A percentile compares a stretch with the other conserved stretches of the same genome.
These are phyloP conservation scores for Zeugodacus cucurbitae DNA, from an alignment of 1,140 invertebrate species.

Conservation along the genomic window DNA sequence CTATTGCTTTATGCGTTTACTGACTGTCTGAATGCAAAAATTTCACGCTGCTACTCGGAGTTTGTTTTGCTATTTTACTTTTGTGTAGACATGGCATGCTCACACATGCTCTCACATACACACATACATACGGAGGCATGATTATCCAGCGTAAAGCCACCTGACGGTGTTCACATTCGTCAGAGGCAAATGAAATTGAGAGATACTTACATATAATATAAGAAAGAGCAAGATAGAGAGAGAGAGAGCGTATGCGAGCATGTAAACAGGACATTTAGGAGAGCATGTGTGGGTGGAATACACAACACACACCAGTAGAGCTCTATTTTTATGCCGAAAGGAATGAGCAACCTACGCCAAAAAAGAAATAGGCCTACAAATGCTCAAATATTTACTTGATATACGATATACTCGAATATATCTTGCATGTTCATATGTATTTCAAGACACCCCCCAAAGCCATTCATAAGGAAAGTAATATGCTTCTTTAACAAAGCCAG, in stretches of 20 bases:
- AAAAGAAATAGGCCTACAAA: too few relatives aligned
- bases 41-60: conserved; percentile 6
- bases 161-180: neutral
- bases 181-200: neutral
- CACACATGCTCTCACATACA: neutral
- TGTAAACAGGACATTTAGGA: neutral
- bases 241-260: neutral
- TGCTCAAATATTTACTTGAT: too few relatives aligned
- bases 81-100: neutral
- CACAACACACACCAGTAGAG: neutral
- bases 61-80: conserved; percentile 25
- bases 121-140: neutral
- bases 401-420: too few relatives aligned
- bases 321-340: neutral
- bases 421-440: too few relatives aligned
- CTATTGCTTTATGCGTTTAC: conserved; percentile 6
- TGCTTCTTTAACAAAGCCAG: neutral
- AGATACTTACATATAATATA: too few relatives aligned
- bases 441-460: too few relatives aligned
- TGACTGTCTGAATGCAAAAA: neutral
- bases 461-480: neutral
- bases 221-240: neutral
- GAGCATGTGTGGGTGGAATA: too few relatives aligned
- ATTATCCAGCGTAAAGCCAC: neutral
- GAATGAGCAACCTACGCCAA: neutral